A percentile compares a stretch with the other conserved stretches of the same genome.
Conservation (phyloP, 1,140 invertebrate genomes). For the Lepidotrigona ventralis region DNA sequence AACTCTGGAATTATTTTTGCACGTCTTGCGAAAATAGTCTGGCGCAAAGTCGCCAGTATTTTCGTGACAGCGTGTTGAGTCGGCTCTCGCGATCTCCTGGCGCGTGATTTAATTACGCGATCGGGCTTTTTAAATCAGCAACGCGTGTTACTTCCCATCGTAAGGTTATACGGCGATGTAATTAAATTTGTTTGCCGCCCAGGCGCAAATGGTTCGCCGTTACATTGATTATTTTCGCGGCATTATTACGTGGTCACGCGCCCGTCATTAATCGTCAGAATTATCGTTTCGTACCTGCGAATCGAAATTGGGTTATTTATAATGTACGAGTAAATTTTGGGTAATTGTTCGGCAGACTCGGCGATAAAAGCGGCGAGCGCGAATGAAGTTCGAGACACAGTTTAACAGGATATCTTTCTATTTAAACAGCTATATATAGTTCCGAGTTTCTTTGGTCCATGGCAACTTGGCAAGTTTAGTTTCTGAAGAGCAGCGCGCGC, state of each 20-base stretch:
- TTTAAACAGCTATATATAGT: not conserved
- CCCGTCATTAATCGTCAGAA: not conserved
- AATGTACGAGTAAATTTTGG: not conserved
- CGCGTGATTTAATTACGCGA: not conserved
- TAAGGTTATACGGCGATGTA: not conserved
- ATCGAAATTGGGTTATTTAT: not conserved
- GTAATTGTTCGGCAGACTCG: not conserved
- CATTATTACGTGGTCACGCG: constrained; percentile 5
- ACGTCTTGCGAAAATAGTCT: no score
- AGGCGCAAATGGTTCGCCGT: not conserved
- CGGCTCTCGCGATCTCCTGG: no score
- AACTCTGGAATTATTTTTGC: no score
- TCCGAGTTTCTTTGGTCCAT: not conserved
- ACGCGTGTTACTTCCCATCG: not conserved
- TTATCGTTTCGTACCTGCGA: not conserved
- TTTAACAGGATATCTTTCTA: constrained; percentile 4
- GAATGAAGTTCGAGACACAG: not conserved
- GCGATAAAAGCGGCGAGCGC: not conserved
- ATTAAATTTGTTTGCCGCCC: not conserved
- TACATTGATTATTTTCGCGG: constrained; percentile 2
- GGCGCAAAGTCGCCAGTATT: no score
- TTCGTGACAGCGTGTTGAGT: no score
- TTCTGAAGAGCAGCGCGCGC: not conserved
- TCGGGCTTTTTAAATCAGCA: not conserved
- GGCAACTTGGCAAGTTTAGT: not conserved